phyloP scores from a whole-genome alignment of 2,888 invertebrate genomes.

The Agrochola lychnidis region DNA sequence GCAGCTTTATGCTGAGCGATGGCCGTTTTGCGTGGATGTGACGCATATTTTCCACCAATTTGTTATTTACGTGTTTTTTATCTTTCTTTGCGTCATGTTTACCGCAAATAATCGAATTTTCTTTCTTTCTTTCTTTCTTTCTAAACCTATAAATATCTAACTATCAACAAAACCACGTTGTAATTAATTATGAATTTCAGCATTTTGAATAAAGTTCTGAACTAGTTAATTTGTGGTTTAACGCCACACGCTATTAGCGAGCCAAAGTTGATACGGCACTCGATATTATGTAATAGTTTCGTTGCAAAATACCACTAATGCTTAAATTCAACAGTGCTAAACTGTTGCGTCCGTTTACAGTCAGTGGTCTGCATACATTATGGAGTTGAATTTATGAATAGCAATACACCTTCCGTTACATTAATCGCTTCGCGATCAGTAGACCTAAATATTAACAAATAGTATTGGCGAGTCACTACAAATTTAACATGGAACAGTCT shows the following conservation, averaged over 20 bases:
- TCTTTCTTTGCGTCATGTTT: too few relatives aligned
- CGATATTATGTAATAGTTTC: constrained; percentile 14
- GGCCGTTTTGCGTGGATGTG: too few relatives aligned
- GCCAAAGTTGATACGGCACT: neutral
- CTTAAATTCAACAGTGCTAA: neutral
- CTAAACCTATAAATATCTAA: constrained; percentile 25
- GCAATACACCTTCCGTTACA: neutral
- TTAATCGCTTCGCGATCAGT: neutral
- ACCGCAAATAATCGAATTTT: too few relatives aligned
- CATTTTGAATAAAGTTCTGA: constrained; percentile 15
- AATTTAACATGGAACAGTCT: neutral
- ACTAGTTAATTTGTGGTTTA: constrained; percentile 44
- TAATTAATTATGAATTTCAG: constrained; percentile 25
- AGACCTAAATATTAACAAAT: neutral
- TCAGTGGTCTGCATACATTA: neutral
- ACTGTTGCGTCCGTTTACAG: neutral
- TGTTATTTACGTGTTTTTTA: too few relatives aligned
- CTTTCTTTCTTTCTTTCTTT: too few relatives aligned
- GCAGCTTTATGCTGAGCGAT: too few relatives aligned
- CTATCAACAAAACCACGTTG: neutral
- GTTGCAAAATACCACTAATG: constrained; percentile 13
- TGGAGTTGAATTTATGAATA: neutral
- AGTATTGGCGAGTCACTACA: neutral
- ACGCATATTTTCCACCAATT: too few relatives aligned
- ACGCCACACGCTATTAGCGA: constrained; percentile 11